Percentiles rank a stretch among this genome's conserved stretches.
Evolutionary conservation across 2,113 vertebrate species (phyloP).

Genomic region (Myrmecophaga tridactyla): DNA sequence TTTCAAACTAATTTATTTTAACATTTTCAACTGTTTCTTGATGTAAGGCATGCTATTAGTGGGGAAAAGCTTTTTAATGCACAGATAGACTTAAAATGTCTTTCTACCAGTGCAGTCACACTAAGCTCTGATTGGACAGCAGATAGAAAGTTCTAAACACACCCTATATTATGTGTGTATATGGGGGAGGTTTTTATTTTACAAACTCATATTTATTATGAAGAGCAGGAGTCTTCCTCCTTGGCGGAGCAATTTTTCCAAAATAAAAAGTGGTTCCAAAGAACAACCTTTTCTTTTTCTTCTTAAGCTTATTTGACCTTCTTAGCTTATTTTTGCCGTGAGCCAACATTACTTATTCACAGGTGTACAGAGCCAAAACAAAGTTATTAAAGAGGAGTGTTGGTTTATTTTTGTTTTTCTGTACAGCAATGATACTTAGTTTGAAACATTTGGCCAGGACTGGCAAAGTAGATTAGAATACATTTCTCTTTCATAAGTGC

Average conservation of each 20-base stretch:
- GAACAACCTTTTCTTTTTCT: slow-evolving; percentile 15
- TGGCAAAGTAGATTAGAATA: neutral
- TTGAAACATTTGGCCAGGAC: neutral
- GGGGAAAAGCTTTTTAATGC: neutral
- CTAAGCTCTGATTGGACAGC: neutral
- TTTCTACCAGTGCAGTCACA: neutral
- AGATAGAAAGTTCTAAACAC: neutral
- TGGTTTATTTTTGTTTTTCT: slow-evolving; percentile 21
- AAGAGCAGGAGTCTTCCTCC: neutral
- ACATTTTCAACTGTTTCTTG: neutral
- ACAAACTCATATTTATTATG: neutral
- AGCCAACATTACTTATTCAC: slow-evolving; percentile 21
- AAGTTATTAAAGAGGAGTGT: neutral
- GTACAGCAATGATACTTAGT: neutral
- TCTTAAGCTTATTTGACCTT: slow-evolving; percentile 16
- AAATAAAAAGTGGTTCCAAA: neutral
- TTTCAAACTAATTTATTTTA: no score
- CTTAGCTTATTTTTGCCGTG: neutral
- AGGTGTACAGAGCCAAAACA: neutral
- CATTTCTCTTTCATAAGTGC: neutral
- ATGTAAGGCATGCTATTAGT: neutral
- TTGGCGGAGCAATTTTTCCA: neutral
- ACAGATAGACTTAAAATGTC: neutral
- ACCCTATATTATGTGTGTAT: neutral
- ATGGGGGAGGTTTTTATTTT: neutral